phyloP scores from a whole-genome alignment of 2,113 vertebrate genomes.

The Seriola aureovittata region DNA sequence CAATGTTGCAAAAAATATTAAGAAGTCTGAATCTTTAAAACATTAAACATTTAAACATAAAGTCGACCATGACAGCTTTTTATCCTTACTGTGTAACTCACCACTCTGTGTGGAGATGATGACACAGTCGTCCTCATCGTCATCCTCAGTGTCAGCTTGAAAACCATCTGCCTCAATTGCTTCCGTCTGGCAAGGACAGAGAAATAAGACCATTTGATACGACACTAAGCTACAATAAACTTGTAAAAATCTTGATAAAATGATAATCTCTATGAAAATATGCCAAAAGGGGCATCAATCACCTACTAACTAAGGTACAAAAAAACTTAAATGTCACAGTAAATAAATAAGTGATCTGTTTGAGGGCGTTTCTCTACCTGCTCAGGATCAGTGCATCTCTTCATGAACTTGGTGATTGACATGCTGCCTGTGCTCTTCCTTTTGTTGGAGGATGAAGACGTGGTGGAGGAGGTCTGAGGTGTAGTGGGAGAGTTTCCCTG shows the following conservation, averaged over 20 bases:
- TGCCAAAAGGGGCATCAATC: background rate
- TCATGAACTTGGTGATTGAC: conserved; percentile 98
- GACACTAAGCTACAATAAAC: background rate
- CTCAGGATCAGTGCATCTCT: conserved; percentile 81
- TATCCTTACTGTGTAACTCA: conserved; percentile 65
- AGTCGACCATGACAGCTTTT: background rate
- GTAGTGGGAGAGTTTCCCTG: conserved; percentile 81
- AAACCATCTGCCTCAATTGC: conserved; percentile 91
- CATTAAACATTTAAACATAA: background rate
- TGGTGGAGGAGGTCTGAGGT: conserved; percentile 71
- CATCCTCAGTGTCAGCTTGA: conserved; percentile 95
- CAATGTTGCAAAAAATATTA: background rate
- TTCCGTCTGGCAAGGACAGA: conserved; percentile 74
- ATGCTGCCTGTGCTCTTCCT: conserved; percentile 90
- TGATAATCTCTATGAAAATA: background rate
- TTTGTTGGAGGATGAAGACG: conserved; percentile 76
- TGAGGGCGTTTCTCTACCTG: conserved; percentile 81
- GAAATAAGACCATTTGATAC: background rate
- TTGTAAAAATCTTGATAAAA: background rate
- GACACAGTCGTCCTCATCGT: conserved; percentile 90
- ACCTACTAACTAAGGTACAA: too few species aligned
- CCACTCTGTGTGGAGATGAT: conserved; percentile 85
- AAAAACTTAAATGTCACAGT: background rate
- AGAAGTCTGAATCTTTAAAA: background rate
- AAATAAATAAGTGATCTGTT: background rate